phyloP scores from a whole-genome alignment of 2,888 invertebrate genomes.

The Hypomecis atomaria region DNA sequence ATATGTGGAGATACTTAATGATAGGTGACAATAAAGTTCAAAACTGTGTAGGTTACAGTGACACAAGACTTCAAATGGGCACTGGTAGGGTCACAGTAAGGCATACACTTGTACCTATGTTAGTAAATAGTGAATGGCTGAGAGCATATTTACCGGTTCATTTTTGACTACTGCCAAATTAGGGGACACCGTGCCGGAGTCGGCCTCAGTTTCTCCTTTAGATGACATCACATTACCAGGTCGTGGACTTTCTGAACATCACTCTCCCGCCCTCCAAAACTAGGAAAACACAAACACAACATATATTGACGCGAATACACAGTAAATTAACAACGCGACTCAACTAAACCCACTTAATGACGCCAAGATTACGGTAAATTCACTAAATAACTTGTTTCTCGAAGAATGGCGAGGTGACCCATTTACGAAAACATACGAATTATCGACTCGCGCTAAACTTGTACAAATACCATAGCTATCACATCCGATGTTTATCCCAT shows the following conservation, averaged over 20 bases:
- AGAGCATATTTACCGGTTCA: slow-evolving; percentile 71
- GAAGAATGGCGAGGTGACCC: slow-evolving; percentile 84
- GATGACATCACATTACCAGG: slow-evolving; percentile 84
- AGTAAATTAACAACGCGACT: slow-evolving; percentile 41
- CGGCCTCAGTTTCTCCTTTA: slow-evolving; percentile 85
- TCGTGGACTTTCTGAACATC: slow-evolving; percentile 78
- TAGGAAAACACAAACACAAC: slow-evolving; percentile 67
- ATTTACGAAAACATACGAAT: slow-evolving; percentile 83
- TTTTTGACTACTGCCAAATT: slow-evolving; percentile 75
- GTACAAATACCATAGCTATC: slow-evolving; percentile 67
- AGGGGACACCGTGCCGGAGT: slow-evolving; percentile 83
- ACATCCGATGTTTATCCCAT: slow-evolving; percentile 54
- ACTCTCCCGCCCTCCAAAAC: slow-evolving; percentile 78
- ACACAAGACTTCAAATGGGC: slow-evolving; percentile 20
- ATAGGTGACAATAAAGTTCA: slow-evolving; percentile 19
- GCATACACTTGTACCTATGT: slow-evolving; percentile 28
- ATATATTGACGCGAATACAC: slow-evolving; percentile 43
- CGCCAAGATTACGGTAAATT: slow-evolving; percentile 54
- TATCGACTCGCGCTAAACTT: slow-evolving; percentile 74
- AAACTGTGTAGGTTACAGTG: slow-evolving; percentile 30
- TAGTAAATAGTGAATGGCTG: slow-evolving; percentile 24
- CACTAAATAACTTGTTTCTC: slow-evolving; percentile 70
- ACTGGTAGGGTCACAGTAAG: slow-evolving; percentile 30
- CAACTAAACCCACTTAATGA: slow-evolving; percentile 46
- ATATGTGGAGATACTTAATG: slow-evolving; percentile 6